A percentile compares a stretch with the other conserved stretches of the same genome.
These are phyloP conservation scores for Sisor rabdophorus DNA, from an alignment of 2,113 vertebrate species.

Conservation along the genomic window DNA sequence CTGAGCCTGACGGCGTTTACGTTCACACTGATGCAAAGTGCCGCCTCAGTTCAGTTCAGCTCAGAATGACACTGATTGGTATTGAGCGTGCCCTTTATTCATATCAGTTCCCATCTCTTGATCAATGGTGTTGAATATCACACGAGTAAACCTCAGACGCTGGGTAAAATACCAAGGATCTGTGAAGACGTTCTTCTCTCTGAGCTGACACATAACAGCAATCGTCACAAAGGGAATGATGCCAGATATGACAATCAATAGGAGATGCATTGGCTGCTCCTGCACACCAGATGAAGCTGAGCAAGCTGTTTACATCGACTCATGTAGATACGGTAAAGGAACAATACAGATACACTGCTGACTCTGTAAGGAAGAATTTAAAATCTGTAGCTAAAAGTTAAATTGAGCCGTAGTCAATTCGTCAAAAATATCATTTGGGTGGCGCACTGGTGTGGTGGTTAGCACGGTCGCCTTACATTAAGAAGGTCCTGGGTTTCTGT, in stretches of 20 bases:
- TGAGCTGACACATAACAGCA: conserved; percentile 14
- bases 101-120: conserved; percentile 43
- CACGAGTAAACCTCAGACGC: conserved; percentile 32
- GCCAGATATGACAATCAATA: conserved; percentile 37
- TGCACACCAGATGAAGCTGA: conserved; percentile 23
- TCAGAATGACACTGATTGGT: conserved; percentile 49
- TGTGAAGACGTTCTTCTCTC: neutral
- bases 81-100: conserved; percentile 49
- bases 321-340: neutral
- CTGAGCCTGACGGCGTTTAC: conserved; percentile 13
- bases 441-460: no score
- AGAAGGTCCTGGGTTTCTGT: no score
- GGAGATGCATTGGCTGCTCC: conserved; percentile 29
- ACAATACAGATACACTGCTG: neutral
- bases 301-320: conserved; percentile 5
- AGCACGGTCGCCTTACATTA: no score
- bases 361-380: neutral
- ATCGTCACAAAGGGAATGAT: conserved; percentile 23
- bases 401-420: no score
- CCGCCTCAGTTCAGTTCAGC: conserved; percentile 23
- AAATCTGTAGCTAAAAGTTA: neutral
- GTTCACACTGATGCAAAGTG: conserved; percentile 4
- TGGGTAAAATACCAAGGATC: conserved; percentile 8
- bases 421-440: no score
- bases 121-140: conserved; percentile 43